Percentiles rank a stretch among this genome's conserved stretches.
These are phyloP conservation scores for Atrichornis clamosus DNA, from an alignment of 2,113 vertebrate species.

Conservation along the genomic window DNA sequence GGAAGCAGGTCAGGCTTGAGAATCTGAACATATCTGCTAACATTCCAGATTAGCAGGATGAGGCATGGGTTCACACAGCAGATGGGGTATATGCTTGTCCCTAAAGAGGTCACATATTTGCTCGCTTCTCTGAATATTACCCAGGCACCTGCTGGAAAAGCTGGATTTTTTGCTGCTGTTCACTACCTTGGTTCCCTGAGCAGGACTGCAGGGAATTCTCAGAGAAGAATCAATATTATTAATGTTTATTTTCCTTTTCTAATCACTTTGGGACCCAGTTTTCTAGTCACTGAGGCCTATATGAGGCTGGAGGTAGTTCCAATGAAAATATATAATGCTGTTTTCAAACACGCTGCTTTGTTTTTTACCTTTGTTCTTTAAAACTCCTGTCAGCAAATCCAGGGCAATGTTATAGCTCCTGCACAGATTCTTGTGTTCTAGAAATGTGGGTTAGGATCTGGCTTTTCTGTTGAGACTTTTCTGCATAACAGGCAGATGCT, in stretches of 20 bases:
- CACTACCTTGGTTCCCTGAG: background rate
- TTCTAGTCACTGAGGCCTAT: background rate
- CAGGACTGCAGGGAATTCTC: constrained; percentile 13
- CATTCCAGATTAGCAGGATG: background rate
- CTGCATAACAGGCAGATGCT: background rate
- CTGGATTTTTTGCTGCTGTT: background rate
- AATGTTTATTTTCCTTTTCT: background rate
- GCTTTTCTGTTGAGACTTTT: background rate
- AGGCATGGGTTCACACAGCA: background rate
- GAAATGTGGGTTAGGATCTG: background rate
- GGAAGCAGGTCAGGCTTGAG: constrained; percentile 3
- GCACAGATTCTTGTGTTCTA: background rate
- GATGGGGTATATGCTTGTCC: background rate
- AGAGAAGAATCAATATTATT: constrained; percentile 45
- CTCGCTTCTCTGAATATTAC: background rate
- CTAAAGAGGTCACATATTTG: background rate
- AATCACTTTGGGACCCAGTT: constrained; percentile 1
- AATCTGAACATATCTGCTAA: background rate
- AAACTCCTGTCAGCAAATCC: background rate
- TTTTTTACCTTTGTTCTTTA: background rate
- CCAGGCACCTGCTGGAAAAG: background rate
- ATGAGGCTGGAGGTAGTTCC: background rate
- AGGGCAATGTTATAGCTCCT: background rate
- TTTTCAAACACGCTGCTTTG: background rate
- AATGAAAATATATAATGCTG: background rate